These are phyloP conservation scores for Conus betulinus DNA, from an alignment of 1,140 invertebrate genomes.

Conservation along the genomic window DNA sequence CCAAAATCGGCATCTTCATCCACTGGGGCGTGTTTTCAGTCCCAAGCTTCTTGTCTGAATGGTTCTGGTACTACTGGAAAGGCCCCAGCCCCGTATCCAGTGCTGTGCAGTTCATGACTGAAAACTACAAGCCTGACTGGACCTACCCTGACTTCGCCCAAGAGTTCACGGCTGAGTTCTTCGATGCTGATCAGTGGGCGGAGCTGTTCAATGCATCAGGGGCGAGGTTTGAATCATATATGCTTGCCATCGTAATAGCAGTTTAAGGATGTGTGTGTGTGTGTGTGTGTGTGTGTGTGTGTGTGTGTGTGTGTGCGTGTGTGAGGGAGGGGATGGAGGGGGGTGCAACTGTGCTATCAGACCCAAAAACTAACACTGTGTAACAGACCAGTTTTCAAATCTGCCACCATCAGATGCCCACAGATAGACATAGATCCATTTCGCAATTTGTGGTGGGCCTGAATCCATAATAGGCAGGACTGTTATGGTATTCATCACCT, in stretches of 20 bases:
- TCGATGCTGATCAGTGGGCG: constrained; percentile 60
- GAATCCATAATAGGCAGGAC: too few relatives aligned
- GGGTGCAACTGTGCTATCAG: too few relatives aligned
- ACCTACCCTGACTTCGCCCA: constrained; percentile 66
- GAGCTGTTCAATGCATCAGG: constrained; percentile 62
- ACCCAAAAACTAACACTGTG: too few relatives aligned
- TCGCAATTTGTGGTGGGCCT: too few relatives aligned
- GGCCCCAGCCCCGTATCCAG: constrained; percentile 16
- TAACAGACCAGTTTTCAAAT: too few relatives aligned
- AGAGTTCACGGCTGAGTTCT: constrained; percentile 60
- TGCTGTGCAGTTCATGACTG: constrained; percentile 61
- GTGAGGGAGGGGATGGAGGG: too few relatives aligned
- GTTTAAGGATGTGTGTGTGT: too few relatives aligned
- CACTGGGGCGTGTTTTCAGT: constrained; percentile 74
- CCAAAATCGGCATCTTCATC: constrained; percentile 74
- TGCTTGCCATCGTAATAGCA: neutral
- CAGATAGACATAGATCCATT: too few relatives aligned
- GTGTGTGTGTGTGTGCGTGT: neutral
- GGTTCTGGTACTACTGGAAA: constrained; percentile 66
- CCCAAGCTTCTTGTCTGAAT: constrained; percentile 63
- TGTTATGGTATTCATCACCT: too few relatives aligned
- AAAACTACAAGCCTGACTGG: constrained; percentile 61
- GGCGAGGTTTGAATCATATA: constrained; percentile 47
- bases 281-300: neutral
- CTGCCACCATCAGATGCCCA: too few relatives aligned